Conservation (phyloP, 1,140 invertebrate species). For the Harpegnathos saltator region DNA sequence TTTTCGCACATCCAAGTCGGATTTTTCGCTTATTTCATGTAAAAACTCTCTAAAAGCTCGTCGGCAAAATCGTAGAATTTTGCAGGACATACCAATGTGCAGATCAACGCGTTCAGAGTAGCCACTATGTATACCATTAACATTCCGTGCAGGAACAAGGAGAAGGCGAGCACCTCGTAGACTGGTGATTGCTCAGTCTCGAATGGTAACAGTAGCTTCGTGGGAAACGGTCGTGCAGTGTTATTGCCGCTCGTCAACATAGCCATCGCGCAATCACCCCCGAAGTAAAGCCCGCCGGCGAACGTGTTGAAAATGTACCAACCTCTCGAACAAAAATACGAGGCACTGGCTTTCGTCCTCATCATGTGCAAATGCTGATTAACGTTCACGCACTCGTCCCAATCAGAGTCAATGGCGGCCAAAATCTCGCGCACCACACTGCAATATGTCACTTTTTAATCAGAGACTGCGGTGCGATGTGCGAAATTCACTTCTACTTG, state of each 20-base stretch:
- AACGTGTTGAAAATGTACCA: background rate
- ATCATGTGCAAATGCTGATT: slow-evolving; percentile 28
- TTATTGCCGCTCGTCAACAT: background rate
- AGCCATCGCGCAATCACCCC: background rate
- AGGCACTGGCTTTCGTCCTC: slow-evolving; percentile 7
- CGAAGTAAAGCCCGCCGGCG: background rate
- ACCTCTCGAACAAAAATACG: background rate
- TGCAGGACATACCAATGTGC: too few relatives aligned
- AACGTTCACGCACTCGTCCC: background rate
- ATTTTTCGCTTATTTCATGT: too few relatives aligned
- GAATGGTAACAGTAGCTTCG: slow-evolving; percentile 16
- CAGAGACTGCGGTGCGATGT: too few relatives aligned
- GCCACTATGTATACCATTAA: too few relatives aligned
- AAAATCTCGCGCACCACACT: slow-evolving; percentile 13
- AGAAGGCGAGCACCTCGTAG: background rate
- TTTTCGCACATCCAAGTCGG: too few relatives aligned
- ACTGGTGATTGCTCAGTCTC: slow-evolving; percentile 18
- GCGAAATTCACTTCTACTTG: too few relatives aligned
- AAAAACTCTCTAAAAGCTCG: too few relatives aligned
- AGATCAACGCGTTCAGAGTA: too few relatives aligned
- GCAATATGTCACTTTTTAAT: too few relatives aligned
- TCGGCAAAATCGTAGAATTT: too few relatives aligned
- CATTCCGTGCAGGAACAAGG: background rate
- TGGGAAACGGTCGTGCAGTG: slow-evolving; percentile 14
- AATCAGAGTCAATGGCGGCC: slow-evolving; percentile 8